Base-by-base conservation (phyloP, 1,140 invertebrate genomes). In the Tetramorium simillimum region DNA sequence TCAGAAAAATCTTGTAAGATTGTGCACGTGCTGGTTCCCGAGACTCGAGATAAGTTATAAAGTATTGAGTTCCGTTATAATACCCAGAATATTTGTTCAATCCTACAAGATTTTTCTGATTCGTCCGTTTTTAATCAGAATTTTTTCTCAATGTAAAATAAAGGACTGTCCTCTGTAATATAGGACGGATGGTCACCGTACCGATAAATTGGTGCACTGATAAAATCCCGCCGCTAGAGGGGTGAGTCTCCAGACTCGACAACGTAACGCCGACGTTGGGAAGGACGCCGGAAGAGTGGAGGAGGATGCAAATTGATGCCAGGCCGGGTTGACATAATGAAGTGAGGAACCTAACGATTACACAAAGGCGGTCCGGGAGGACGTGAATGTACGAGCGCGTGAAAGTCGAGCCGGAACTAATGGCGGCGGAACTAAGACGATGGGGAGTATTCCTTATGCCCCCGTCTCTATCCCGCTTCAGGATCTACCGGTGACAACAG, bases 361-460 rank as follows among this genome's bases (percentile, higher is more conserved):
- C 85, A 89, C 85, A 82, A 84, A 89, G 85, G 72, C 85, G 58
- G 72, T 62, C 56, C 40, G 18, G 33, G 33, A 67, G 82, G 72
- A 85, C 80, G 73, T 24, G 80, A 82, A 33, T 70, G 24, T 60
- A 43, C 49, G 53, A 16, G 24, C 63, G 88, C 72, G 46, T 51
- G 85, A 90, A 90, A 90, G 88, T 90, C 86, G 60, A 73, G 85
- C 60, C 63, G 82, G 88, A 90, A 90, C 88, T 90, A 90, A 90
- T 88, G 89, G 89, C 72, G 51, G 86, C 63, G 80, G 76, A 58
- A 63, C 65, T 69, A 69, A 56, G 63, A 65, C 86, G 86, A 86
- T 43, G 67, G 87, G 67, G 87, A 81, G 43, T 81, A 75, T 91
- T 91, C 89, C 89, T 90, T 91, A 84, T 77, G 80, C 14, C n/a